Evolutionary conservation across 2,888 invertebrate species (phyloP), one percentile per base, ranked within the genome.

Genomic region (Nomada flava): DNA sequence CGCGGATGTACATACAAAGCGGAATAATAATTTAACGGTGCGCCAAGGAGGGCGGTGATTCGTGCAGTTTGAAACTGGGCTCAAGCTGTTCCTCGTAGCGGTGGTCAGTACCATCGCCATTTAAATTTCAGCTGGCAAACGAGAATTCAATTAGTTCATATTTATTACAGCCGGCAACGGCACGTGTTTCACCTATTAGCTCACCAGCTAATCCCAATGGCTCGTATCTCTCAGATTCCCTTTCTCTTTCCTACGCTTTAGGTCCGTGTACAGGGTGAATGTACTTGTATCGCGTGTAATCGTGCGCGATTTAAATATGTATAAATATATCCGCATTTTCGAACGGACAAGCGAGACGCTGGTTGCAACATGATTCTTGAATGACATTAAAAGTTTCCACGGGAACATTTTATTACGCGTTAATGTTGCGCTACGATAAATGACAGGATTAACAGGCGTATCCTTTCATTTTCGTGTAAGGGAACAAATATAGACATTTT

Each of bases 71-170:
- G 53, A 44, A 59, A 74, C 55, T 42, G 44, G 71, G 63, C 20
- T 55, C 68, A 64, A 52, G 82, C 55, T 72, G 50, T 57, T 62
- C 18, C 63, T 64, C 60, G 52, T 47, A 10, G 15, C 52, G 13
- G 74, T 50, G 57, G 18, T n/a, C 63, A 52, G 53, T 42, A 15
- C 36, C n/a, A 10, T 20, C 55, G 57, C 57, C 57, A 71, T 70
- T 68, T 68, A 63, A 74, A 52, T 57, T 77, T 72, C 64, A 47
- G 82, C 84, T 85, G 88, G 89, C 90, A 89, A 91, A 91, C 89
- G 91, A 88, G 90, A 90, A 92, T 92, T 91, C 91, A 91, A 92
- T 92, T 91, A 92, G 91, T 90, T 90, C 88, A 89, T 91, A 92
- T 91, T 91, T 92, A 91, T 92, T 90, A 88, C 89, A 83, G 88